Conservation (phyloP, 2,888 invertebrate species). For the Melangyna quadrimaculata region DNA sequence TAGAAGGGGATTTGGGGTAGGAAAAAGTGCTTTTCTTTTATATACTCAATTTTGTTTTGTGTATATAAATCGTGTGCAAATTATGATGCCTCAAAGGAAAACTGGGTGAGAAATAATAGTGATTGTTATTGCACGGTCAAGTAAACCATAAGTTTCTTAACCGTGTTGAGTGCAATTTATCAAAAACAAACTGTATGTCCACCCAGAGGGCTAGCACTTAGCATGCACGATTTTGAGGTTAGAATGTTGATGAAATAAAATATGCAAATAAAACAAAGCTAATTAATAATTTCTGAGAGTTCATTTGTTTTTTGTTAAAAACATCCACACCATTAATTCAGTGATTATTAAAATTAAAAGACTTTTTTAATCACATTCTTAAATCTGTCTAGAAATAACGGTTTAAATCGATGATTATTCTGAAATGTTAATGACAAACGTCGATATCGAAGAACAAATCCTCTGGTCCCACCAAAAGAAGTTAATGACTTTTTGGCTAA, state of each 20-base stretch:
- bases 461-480: background rate
- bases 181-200: background rate
- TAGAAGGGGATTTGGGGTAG: conserved; percentile 34
- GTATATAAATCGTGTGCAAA: background rate
- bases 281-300: background rate
- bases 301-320: background rate
- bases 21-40: conserved; percentile 15
- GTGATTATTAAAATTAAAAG: conserved; percentile 8
- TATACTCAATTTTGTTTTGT: background rate
- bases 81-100: conserved; percentile 52
- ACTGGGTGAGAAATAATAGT: conserved; percentile 31
- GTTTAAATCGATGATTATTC: conserved; percentile 2
- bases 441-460: background rate
- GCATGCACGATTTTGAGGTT: background rate
- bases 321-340: background rate
- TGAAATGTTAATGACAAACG: background rate
- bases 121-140: conserved; percentile 29
- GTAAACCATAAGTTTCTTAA: conserved; percentile 10
- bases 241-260: background rate
- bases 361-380: background rate
- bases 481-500: conserved; percentile 19
- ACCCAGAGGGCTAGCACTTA: background rate
- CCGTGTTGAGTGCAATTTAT: conserved; percentile 35
- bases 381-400: background rate
- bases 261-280: background rate